A percentile compares a stretch with the other conserved stretches of the same genome.
Conservation (phyloP, 2,888 invertebrate genomes). For the Ecliptopera silaceata region DNA sequence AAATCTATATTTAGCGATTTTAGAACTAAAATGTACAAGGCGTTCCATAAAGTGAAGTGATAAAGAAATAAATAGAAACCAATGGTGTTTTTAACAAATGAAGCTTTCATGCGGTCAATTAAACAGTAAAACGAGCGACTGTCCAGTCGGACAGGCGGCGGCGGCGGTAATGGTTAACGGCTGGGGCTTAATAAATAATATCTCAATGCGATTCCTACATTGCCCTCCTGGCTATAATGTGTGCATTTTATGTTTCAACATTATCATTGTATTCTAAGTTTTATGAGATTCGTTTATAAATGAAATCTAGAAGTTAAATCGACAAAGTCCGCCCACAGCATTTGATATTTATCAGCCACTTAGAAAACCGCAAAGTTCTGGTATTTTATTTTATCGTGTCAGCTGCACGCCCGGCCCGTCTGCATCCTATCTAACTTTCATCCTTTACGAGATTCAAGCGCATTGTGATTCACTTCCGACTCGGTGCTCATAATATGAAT, state of each 20-base stretch:
- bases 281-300: constrained; percentile 14
- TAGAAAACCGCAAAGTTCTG: constrained; percentile 35
- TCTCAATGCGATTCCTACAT: constrained; percentile 36
- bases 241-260: constrained; percentile 29
- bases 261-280: constrained; percentile 21
- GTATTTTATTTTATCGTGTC: constrained; percentile 65
- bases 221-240: constrained; percentile 25
- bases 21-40: too few relatives aligned
- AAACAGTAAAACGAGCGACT: constrained; percentile 40
- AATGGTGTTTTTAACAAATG: constrained; percentile 48
- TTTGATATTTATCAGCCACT: constrained; percentile 30
- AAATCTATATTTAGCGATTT: constrained; percentile 6
- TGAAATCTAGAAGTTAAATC: not conserved
- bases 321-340: constrained; percentile 2
- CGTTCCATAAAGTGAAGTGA: not conserved
- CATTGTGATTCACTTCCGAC: constrained; percentile 55
- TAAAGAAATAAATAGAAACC: constrained; percentile 28
- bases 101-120: constrained; percentile 56
- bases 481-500: constrained; percentile 53
- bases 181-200: constrained; percentile 51
- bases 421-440: constrained; percentile 49
- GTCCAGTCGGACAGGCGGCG: constrained; percentile 34
- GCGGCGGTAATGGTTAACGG: constrained; percentile 38
- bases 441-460: constrained; percentile 56
- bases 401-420: constrained; percentile 55